These are phyloP conservation scores for Deilephila porcellus DNA, from an alignment of 2,888 invertebrate species.

Conservation along the genomic window DNA sequence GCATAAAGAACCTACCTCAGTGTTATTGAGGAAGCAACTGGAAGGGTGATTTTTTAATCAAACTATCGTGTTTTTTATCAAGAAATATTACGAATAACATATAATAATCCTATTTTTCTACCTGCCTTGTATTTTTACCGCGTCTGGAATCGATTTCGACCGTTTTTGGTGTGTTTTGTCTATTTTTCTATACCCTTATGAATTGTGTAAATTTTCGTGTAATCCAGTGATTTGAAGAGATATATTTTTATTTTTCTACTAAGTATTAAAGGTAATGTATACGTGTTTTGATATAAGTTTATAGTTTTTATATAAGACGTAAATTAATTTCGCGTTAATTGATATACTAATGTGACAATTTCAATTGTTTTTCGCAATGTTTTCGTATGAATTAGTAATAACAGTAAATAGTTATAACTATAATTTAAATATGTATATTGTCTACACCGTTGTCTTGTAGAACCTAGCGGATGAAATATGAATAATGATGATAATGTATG, in stretches of 20 bases:
- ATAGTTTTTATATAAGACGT: too few relatives aligned
- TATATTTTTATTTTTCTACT: conserved; percentile 2
- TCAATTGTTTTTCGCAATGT: too few relatives aligned
- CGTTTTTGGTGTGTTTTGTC: conserved; percentile 21
- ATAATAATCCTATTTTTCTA: conserved; percentile 26
- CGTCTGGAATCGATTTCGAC: conserved; percentile 13
- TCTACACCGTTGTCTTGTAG: too few relatives aligned
- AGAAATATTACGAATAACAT: conserved; percentile 21
- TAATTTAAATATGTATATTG: too few relatives aligned
- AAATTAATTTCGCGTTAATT: too few relatives aligned
- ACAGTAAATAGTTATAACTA: too few relatives aligned
- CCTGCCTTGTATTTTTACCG: conserved; percentile 5
- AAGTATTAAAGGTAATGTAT: background rate
- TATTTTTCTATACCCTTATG: conserved; percentile 22
- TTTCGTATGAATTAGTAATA: too few relatives aligned
- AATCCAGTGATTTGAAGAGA: conserved; percentile 4
- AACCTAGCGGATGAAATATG: too few relatives aligned
- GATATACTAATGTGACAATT: too few relatives aligned
- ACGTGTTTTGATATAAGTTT: too few relatives aligned
- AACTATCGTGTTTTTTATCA: conserved; percentile 22
- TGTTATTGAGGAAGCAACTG: conserved; percentile 32
- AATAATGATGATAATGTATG: too few relatives aligned
- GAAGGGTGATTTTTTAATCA: background rate
- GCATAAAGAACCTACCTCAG: conserved; percentile 25
- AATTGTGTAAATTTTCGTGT: background rate